Evolutionary conservation across 2,888 invertebrate species (phyloP), one percentile per base, ranked within the genome.

Genomic region (Acanthosepion pharaonis): DNA sequence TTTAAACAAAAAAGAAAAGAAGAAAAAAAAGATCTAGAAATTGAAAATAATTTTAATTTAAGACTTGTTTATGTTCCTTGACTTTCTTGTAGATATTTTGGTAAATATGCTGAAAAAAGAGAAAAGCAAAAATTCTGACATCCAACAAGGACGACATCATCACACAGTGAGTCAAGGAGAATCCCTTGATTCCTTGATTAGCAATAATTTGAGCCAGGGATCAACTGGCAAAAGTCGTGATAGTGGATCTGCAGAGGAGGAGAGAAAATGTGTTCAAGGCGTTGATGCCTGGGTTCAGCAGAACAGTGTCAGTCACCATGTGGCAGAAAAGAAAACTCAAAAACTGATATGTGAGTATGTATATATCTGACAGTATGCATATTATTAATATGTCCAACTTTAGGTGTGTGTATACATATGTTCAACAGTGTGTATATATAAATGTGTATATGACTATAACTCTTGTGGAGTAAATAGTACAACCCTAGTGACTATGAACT

Each of bases 31-130:
- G 8, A 15, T 51, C 5, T 6, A 51, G 51, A 15, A 55, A 55
- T 55, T 55, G 55, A 55, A 18, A 55, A 55, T 4, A 55, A 55
- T 55, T 55, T 55, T 18, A 18, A 18, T 55, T 18, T 18, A 55
- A 20, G 55, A 18, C 20, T 59, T 20, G 25, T 51, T 91, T 94
- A 94, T 95, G 95, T 95, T 91, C 95, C 95, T n/a, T 25, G 23
- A 53, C 42, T 48, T 97, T n/a, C 11, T 33, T 78, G 78, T 33
- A 78, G 97, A 97, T 95, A 97, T 97, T 94, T 95, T 97, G 48
- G 97, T 97, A 8, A 97, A 96, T 94, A 97, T 97, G 97, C 95
- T 97, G 94, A 97, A 97, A 96, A 97, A 97, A 95, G 97, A 97
- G 95, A 97, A 97, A 95, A 97, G 97, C 95, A 95, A 96, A 95